Percentiles rank a stretch among this genome's conserved stretches.
phyloP scores from a whole-genome alignment of 2,113 vertebrate genomes.

The Pterocles gutturalis region DNA sequence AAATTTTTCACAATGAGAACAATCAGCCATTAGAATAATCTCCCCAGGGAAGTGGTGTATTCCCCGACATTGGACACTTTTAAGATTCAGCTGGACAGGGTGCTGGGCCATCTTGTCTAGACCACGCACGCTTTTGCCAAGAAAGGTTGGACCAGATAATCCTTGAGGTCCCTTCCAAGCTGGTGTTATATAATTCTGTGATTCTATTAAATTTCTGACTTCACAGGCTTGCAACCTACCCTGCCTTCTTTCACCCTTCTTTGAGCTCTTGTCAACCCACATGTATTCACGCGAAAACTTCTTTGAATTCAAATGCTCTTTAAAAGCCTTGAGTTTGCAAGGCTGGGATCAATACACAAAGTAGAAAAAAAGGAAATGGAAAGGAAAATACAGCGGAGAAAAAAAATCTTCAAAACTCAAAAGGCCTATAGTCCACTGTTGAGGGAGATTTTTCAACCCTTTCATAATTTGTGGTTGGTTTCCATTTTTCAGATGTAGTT shows the following conservation, averaged over 20 bases:
- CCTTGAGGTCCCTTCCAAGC: too few relatives aligned
- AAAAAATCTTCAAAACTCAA: not conserved
- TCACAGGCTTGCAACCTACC: not conserved
- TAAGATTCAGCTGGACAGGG: too few relatives aligned
- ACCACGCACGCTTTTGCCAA: too few relatives aligned
- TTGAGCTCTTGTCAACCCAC: not conserved
- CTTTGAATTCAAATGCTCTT: constrained; percentile 35
- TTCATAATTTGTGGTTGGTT: not conserved
- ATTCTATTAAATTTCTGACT: not conserved
- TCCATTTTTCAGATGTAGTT: constrained; percentile 7
- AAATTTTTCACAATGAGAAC: too few relatives aligned
- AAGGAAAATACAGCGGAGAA: not conserved
- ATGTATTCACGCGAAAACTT: not conserved
- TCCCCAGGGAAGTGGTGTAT: too few relatives aligned
- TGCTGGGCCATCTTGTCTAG: too few relatives aligned
- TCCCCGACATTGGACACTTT: too few relatives aligned
- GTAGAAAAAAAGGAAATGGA: not conserved
- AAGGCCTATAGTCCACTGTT: not conserved
- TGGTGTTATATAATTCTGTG: too few relatives aligned
- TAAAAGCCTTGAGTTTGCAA: not conserved
- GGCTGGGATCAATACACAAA: not conserved
- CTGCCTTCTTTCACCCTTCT: not conserved
- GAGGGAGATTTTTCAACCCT: not conserved
- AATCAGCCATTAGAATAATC: too few relatives aligned
- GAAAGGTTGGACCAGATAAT: too few relatives aligned